These are phyloP conservation scores for Cecidostiba fungosa DNA, from an alignment of 2,888 invertebrate species.

Conservation along the genomic window DNA sequence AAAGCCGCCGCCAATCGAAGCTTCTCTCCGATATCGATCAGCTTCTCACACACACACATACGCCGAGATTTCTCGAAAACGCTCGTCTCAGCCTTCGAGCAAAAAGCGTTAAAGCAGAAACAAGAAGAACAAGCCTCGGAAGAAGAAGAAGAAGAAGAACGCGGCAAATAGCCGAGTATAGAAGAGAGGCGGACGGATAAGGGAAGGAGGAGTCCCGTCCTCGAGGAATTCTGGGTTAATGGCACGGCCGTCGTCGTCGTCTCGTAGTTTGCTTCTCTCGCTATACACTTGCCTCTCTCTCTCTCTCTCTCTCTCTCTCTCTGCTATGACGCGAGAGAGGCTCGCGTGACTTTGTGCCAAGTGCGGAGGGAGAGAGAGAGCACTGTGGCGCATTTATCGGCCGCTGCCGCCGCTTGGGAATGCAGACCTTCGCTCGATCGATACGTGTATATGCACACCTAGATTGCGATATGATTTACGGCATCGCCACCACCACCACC, in stretches of 20 bases:
- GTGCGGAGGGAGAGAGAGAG: constrained; percentile 10
- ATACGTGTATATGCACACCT: constrained; percentile 16
- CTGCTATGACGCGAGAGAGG: constrained; percentile 20
- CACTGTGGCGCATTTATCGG: constrained; percentile 9
- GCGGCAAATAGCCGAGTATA: constrained; percentile 12
- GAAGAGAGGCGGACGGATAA: constrained; percentile 14
- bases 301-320: background rate
- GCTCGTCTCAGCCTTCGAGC: constrained; percentile 3
- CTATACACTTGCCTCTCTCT: background rate
- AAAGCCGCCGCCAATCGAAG: background rate
- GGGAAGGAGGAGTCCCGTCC: constrained; percentile 55
- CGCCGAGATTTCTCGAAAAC: constrained; percentile 1
- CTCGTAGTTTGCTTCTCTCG: background rate
- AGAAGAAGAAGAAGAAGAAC: constrained; percentile 13
- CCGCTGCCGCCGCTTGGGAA: constrained; percentile 30
- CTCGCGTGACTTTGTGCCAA: constrained; percentile 44
- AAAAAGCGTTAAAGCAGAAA: constrained; percentile 1
- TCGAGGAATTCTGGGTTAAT: constrained; percentile 65
- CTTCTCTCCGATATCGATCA: background rate
- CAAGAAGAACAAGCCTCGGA: background rate
- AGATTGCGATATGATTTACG: constrained; percentile 56
- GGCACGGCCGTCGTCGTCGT: constrained; percentile 59
- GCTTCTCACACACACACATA: background rate
- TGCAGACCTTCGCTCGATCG: constrained; percentile 53
- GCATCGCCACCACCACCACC: background rate